These are phyloP conservation scores for Chrysocyon brachyurus DNA, from an alignment of 2,797 vertebrate species.

Conservation along the genomic window DNA sequence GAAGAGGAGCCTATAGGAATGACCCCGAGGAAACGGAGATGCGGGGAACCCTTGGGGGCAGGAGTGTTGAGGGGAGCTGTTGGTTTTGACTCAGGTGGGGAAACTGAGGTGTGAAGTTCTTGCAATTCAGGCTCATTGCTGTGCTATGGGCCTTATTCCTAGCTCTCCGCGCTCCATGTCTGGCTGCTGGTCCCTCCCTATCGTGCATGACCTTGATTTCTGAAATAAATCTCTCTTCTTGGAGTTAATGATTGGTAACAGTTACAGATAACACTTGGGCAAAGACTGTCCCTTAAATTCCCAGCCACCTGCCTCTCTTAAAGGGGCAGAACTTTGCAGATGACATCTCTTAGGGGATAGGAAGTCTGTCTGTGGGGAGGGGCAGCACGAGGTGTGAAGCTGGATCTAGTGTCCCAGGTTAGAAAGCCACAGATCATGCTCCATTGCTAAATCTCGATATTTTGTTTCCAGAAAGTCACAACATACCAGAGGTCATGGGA, in stretches of 20 bases:
- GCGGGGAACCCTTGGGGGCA: background rate
- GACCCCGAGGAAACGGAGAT: background rate
- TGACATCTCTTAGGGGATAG: no score
- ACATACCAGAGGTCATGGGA: background rate
- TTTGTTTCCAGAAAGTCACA: constrained; percentile 22
- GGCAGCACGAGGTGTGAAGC: accelerated
- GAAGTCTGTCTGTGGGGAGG: background rate
- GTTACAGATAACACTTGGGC: constrained; percentile 51
- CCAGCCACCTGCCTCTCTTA: constrained; percentile 19
- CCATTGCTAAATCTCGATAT: background rate
- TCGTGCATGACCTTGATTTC: constrained; percentile 17
- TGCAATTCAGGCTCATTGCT: background rate
- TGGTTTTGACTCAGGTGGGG: background rate
- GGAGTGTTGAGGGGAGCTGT: background rate
- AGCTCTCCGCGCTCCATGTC: accelerated
- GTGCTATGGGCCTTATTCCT: background rate
- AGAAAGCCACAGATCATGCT: background rate
- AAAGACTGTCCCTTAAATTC: constrained; percentile 5
- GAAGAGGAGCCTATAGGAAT: no score
- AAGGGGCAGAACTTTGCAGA: constrained; percentile 24
- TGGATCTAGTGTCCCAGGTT: accelerated
- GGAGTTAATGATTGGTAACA: constrained; percentile 76
- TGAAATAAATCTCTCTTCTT: background rate
- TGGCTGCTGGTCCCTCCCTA: background rate
- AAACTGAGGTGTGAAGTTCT: background rate